A percentile compares a stretch with the other conserved stretches of the same genome.
phyloP scores from a whole-genome alignment of 2,888 invertebrate species.

The Heliconius hortense region DNA sequence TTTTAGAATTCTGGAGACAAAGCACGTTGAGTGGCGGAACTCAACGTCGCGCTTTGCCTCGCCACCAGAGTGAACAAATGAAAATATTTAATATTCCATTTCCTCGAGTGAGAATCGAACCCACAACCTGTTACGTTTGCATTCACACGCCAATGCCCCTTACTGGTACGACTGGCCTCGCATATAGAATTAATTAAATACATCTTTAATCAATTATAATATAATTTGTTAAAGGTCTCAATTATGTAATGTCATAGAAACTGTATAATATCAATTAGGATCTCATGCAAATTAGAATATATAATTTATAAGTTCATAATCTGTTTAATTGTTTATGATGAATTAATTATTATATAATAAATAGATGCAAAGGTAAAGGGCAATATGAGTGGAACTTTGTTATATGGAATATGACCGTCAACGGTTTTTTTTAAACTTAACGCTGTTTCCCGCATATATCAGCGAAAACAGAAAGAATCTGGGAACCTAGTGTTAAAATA shows the following conservation, averaged over 20 bases:
- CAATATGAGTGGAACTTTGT: background rate
- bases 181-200: background rate
- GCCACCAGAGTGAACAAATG: too few species aligned
- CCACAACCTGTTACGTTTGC: too few species aligned
- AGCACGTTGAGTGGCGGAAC: too few species aligned
- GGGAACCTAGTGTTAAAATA: background rate
- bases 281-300: background rate
- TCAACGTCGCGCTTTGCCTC: too few species aligned
- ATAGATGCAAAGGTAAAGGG: background rate
- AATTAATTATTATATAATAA: background rate
- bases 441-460: background rate
- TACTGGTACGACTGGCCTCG: too few species aligned
- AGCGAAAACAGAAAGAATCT: background rate
- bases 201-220: background rate
- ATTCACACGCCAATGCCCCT: too few species aligned
- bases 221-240: constrained; percentile 10
- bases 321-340: background rate
- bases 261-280: constrained; percentile 1
- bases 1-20: too few species aligned
- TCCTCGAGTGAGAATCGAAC: too few species aligned
- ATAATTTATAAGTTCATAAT: too few species aligned
- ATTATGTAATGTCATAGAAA: constrained; percentile 9
- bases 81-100: too few species aligned
- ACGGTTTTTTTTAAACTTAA: background rate
- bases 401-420: background rate